Base-by-base conservation (phyloP, 35 echinoderm and acorn worm genomes). In the Patiria miniata region DNA sequence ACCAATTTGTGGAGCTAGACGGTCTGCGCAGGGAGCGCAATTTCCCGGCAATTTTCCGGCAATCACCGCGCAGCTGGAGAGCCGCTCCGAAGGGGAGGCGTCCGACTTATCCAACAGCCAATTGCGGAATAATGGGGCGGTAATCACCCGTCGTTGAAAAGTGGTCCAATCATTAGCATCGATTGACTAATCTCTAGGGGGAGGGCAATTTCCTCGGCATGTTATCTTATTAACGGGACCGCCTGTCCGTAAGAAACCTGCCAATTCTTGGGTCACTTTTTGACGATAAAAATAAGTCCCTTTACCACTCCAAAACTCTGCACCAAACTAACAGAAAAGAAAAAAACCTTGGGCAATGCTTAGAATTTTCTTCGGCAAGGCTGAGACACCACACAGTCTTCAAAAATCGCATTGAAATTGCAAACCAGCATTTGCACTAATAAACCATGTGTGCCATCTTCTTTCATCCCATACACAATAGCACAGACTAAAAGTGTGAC, bases 71-170 rank as follows among this genome's bases (percentile, higher is more conserved):
- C 65, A 73, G 65, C 65, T 73, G 65, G 65, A 73, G 65, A 10
- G 26, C 9, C 0, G 9, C 34, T 32, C 23, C 65, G 26, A 26
- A 73, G 65, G 65, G 65, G 1, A 23, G 29, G 65, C 65, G 15
- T 32, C 19, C 21, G 26, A 34, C 34, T 73, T 14, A 73, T 14
- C 23, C 19, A 73, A 73, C 65, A 73, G 65, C 65, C 65, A 73
- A 73, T 73, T 73, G 65, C 65, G 14, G 65, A 73, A 73, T 73
- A 73, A 73, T 73, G 34, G 65, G 65, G 42, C 65, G 26, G 34
- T 73, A 73, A 73, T 73, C 65, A 73, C 65, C 65, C 34, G 26
- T 73, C 65, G 65, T 73, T 73, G 65, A 73, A 73, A 73, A 73
- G 65, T 73, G 65, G 65, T 23, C 65, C 65, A 73, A 73, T 73